These are phyloP conservation scores for Chaitophorus viminalis DNA, from an alignment of 2,888 invertebrate genomes.

Conservation along the genomic window DNA sequence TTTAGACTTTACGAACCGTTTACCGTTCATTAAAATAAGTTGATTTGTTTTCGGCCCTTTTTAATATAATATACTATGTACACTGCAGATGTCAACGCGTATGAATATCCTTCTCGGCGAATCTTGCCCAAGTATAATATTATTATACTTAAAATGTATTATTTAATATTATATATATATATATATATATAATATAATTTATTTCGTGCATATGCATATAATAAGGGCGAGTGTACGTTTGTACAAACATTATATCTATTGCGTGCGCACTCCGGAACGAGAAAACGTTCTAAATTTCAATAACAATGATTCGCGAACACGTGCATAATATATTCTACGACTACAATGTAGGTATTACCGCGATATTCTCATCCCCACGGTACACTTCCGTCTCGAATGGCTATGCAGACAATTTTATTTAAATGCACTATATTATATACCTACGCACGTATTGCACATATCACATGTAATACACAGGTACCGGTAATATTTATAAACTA, in stretches of 20 bases:
- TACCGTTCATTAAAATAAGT: neutral
- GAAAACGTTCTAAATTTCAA: constrained; percentile 19
- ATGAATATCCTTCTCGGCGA: no score
- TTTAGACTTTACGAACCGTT: neutral
- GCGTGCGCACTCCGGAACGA: neutral
- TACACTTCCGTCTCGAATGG: neutral
- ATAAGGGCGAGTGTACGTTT: neutral
- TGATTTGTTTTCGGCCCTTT: neutral
- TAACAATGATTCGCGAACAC: neutral
- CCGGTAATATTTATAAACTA: no score
- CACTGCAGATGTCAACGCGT: no score
- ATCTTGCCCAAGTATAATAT: no score
- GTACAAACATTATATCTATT: neutral
- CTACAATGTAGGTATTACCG: neutral
- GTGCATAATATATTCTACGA: neutral
- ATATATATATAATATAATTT: no score
- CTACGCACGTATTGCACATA: neutral
- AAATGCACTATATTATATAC: neutral
- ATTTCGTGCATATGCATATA: neutral
- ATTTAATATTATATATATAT: no score
- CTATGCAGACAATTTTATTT: neutral
- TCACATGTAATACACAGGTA: no score
- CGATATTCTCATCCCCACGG: constrained; percentile 18
- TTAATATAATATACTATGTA: no score
- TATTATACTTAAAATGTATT: no score